Conservation (phyloP, 30 jellyfish, hydroid and myxozoan genomes). For the Nemopilema nomurai region DNA sequence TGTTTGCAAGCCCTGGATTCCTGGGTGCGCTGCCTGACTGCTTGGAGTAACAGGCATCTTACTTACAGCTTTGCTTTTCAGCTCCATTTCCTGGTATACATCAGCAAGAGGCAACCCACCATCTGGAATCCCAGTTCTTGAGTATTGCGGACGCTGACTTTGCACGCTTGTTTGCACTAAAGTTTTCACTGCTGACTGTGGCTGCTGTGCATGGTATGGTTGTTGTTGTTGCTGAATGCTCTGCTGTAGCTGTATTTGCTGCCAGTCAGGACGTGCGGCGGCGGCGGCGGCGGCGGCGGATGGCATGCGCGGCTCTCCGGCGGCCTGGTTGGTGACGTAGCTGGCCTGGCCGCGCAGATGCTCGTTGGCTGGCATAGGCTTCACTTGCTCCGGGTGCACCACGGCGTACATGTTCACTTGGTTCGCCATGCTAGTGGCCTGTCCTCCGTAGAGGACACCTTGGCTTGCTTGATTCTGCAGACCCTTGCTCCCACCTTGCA, state of each 20-base stretch:
- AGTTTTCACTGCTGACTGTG: background rate
- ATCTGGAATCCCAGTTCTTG: conserved; percentile 54
- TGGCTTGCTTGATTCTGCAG: conserved; percentile 4
- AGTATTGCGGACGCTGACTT: conserved; percentile 10
- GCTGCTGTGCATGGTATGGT: background rate
- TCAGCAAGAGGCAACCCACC: conserved; percentile 65
- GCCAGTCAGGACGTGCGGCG: conserved; percentile 25
- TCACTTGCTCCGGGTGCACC: conserved; percentile 15
- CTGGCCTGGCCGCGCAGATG: background rate
- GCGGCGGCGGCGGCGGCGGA: background rate
- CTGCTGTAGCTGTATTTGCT: conserved; percentile 3
- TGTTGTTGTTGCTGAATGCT: conserved; percentile 19
- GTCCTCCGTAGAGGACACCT: conserved; percentile 5
- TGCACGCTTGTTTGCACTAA: conserved; percentile 6
- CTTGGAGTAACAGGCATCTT: conserved; percentile 25
- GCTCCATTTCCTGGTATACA: conserved; percentile 60
- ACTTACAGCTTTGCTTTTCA: conserved; percentile 29
- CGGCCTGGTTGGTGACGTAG: background rate
- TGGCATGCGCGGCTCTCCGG: conserved; percentile 12
- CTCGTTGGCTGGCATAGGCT: background rate
- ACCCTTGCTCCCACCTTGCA: background rate
- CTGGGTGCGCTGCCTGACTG: conserved; percentile 11
- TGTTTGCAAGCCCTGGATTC: conserved; percentile 6
- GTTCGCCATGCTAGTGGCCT: background rate
- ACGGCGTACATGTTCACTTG: background rate